Evolutionary conservation across 1,140 invertebrate genomes (phyloP).

Genomic region (Papilio machaon): DNA sequence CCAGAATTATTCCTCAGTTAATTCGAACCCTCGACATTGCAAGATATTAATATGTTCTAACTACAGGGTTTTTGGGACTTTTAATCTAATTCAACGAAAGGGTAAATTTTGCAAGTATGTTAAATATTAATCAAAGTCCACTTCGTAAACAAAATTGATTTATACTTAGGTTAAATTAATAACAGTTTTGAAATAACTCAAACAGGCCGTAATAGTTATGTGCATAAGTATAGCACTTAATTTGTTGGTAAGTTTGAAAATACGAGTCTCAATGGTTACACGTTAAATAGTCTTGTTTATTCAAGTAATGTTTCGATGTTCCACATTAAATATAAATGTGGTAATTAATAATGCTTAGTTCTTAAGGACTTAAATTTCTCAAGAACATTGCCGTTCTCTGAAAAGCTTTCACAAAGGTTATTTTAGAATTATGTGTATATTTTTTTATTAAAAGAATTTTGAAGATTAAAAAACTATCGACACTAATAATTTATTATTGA

Average conservation of each 20-base stretch:
- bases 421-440: background rate
- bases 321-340: slow-evolving; percentile 31
- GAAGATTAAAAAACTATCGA: too few species aligned
- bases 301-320: slow-evolving; percentile 15
- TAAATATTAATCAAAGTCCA: background rate
- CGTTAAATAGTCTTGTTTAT: slow-evolving; percentile 27
- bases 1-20: background rate
- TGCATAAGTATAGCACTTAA: background rate
- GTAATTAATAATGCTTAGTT: slow-evolving; percentile 35
- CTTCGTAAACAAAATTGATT: background rate
- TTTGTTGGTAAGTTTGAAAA: slow-evolving; percentile 7
- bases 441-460: background rate
- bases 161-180: background rate
- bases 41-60: background rate
- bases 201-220: background rate
- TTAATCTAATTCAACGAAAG: background rate
- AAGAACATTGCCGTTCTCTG: slow-evolving; percentile 18
- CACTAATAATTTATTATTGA: too few species aligned
- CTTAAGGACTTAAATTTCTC: slow-evolving; percentile 22
- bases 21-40: background rate
- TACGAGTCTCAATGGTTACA: slow-evolving; percentile 12
- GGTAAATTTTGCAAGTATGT: background rate
- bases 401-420: background rate
- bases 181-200: background rate
- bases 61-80: background rate